These are phyloP conservation scores for Drosophila glabriapex DNA, from an alignment of 2,888 invertebrate genomes.

Conservation along the genomic window DNA sequence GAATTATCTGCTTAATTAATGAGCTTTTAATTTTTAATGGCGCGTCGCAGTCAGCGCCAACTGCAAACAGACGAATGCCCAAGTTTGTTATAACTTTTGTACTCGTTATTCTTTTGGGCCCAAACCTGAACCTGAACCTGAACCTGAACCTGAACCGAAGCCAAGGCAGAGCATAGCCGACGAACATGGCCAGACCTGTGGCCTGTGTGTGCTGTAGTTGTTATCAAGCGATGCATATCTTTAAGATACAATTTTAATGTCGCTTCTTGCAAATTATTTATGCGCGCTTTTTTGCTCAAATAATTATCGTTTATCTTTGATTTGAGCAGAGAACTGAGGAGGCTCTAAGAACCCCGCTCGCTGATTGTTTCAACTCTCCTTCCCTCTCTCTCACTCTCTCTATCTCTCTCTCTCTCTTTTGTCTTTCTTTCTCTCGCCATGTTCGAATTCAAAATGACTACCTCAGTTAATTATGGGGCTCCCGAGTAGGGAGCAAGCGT, in stretches of 20 bases:
- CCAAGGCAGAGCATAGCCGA: constrained; percentile 1
- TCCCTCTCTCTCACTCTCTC: constrained; percentile 28
- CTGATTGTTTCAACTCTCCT: constrained; percentile 43
- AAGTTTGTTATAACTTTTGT: constrained; percentile 58
- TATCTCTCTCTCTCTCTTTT: constrained; percentile 2
- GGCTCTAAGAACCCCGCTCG: constrained; percentile 57
- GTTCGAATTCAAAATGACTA: constrained; percentile 82
- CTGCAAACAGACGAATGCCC: constrained; percentile 31
- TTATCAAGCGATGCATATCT: constrained; percentile 78
- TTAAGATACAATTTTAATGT: constrained; percentile 82
- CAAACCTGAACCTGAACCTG: constrained; percentile 2
- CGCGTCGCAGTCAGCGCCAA: constrained; percentile 57
- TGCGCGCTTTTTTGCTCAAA: constrained; percentile 82
- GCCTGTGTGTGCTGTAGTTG: constrained; percentile 13
- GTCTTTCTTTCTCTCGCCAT: constrained; percentile 23
- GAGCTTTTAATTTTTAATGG: constrained; percentile 84
- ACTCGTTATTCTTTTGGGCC: constrained; percentile 47
- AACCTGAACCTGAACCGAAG: constrained; percentile 9
- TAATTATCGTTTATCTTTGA: constrained; percentile 85
- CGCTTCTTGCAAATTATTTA: constrained; percentile 83
- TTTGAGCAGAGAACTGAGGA: constrained; percentile 74
- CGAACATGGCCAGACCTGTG: constrained; percentile 23
- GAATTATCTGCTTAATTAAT: constrained; percentile 84
- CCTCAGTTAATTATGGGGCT: constrained; percentile 84
- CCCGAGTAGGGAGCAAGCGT: constrained; percentile 82